Conservation (phyloP, 1,140 invertebrate species). For the Papilio xuthus region DNA sequence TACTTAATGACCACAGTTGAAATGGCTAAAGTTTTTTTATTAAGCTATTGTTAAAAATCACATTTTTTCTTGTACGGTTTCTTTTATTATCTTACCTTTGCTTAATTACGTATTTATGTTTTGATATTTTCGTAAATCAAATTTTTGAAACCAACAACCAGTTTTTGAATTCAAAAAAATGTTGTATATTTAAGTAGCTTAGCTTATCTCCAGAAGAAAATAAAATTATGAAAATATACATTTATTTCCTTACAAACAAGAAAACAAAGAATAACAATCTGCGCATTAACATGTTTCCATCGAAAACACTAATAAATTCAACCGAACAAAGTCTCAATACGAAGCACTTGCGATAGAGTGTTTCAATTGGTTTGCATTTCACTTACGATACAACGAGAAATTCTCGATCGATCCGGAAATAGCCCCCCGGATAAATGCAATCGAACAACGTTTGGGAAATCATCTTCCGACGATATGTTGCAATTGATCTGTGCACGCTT, state of each 20-base stretch:
- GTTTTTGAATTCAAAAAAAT: no score
- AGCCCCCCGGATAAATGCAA: slow-evolving; percentile 12
- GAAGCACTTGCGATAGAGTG: slow-evolving; percentile 4
- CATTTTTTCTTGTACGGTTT: neutral
- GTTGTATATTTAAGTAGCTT: no score
- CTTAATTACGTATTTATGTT: neutral
- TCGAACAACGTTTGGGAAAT: neutral
- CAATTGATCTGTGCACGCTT: slow-evolving; percentile 5
- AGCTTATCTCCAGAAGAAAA: no score
- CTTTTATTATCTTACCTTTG: neutral
- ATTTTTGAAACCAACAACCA: neutral
- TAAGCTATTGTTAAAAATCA: neutral
- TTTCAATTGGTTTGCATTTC: slow-evolving; percentile 15
- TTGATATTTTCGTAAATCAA: neutral
- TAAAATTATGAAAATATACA: no score
- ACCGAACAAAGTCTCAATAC: slow-evolving; percentile 1
- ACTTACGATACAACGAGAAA: slow-evolving; percentile 17
- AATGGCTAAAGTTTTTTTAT: slow-evolving; percentile 24
- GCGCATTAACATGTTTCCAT: neutral
- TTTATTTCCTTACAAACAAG: neutral
- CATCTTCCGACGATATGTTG: neutral
- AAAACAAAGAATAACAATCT: neutral
- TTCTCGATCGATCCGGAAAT: slow-evolving; percentile 24
- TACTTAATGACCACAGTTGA: slow-evolving; percentile 18
- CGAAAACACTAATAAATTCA: slow-evolving; percentile 8